phyloP scores from a whole-genome alignment of 2,113 vertebrate species.

The Nothobranchius kuhntae region DNA sequence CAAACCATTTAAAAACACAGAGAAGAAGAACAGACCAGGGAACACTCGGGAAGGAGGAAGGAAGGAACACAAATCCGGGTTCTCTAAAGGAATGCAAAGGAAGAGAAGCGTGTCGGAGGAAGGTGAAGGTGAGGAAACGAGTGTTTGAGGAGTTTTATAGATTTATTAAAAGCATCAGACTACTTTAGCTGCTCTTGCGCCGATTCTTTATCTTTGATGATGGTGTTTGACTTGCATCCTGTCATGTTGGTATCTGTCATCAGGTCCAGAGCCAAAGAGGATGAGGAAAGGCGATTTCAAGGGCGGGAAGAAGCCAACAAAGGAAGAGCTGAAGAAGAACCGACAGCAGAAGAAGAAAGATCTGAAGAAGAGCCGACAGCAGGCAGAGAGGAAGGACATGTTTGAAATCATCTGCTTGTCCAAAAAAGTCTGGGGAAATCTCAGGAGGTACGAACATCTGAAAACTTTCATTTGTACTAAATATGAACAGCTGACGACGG shows the following conservation, averaged over 20 bases:
- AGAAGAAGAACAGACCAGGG: conserved; percentile 43
- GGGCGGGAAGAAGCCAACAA: conserved; percentile 82
- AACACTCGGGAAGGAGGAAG: conserved; percentile 45
- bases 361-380: conserved; percentile 84
- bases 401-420: conserved; percentile 85
- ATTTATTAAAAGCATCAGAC: not conserved
- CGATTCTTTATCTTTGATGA: not conserved
- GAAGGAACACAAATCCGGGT: conserved; percentile 47
- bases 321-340: conserved; percentile 88
- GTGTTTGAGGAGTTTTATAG: not conserved
- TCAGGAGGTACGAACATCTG: conserved; percentile 52
- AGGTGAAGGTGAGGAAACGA: conserved; percentile 32
- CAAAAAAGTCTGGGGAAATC: conserved; percentile 87
- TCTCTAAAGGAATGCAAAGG: conserved; percentile 36
- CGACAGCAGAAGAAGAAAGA: conserved; percentile 87
- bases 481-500: no score
- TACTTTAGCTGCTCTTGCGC: not conserved
- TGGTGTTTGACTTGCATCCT: no score
- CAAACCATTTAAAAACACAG: conserved; percentile 60
- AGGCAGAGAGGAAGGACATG: conserved; percentile 85
- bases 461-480: no score
- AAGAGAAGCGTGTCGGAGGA: conserved; percentile 48
- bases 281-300: conserved; percentile 86
- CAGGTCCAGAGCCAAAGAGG: conserved; percentile 84
- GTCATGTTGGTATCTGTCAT: conserved; percentile 4